Percentiles rank a stretch among this genome's conserved stretches.
These are phyloP conservation scores for Aphodius granarius DNA, from an alignment of 2,888 invertebrate genomes.

Conservation along the genomic window DNA sequence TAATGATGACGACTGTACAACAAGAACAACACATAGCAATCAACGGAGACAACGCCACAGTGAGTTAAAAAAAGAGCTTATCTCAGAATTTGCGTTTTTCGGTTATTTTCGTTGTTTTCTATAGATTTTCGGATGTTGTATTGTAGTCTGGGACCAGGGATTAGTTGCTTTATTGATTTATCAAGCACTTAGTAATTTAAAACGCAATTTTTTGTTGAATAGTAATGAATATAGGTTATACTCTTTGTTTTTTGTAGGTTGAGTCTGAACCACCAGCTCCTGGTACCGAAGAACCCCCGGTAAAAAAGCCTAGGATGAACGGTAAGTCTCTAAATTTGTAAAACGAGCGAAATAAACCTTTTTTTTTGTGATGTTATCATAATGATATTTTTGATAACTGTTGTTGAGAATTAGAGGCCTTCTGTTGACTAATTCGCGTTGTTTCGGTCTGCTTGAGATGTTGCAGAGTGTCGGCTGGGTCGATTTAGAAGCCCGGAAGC, in stretches of 20 bases:
- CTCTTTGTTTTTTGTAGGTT: slow-evolving; percentile 9
- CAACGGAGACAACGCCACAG: slow-evolving; percentile 33
- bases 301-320: slow-evolving; percentile 41
- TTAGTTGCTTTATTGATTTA: neutral
- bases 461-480: slow-evolving; percentile 54
- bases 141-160: neutral
- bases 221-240: neutral
- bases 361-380: slow-evolving; percentile 26
- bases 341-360: too few species aligned
- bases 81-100: neutral
- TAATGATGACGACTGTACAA: slow-evolving; percentile 50
- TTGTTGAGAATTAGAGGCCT: neutral
- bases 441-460: slow-evolving; percentile 57
- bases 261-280: slow-evolving; percentile 46
- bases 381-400: neutral
- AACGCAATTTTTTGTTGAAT: neutral
- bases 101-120: neutral
- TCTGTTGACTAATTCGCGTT: slow-evolving; percentile 53
- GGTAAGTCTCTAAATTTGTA: slow-evolving; percentile 45
- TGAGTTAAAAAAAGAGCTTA: slow-evolving; percentile 18
- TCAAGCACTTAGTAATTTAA: neutral
- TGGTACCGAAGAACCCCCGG: slow-evolving; percentile 47
- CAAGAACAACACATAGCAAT: slow-evolving; percentile 42
- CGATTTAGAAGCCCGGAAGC: slow-evolving; percentile 50
- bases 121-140: neutral